phyloP scores from a whole-genome alignment of 2,797 vertebrate genomes.

The Thamnophis elegans region DNA sequence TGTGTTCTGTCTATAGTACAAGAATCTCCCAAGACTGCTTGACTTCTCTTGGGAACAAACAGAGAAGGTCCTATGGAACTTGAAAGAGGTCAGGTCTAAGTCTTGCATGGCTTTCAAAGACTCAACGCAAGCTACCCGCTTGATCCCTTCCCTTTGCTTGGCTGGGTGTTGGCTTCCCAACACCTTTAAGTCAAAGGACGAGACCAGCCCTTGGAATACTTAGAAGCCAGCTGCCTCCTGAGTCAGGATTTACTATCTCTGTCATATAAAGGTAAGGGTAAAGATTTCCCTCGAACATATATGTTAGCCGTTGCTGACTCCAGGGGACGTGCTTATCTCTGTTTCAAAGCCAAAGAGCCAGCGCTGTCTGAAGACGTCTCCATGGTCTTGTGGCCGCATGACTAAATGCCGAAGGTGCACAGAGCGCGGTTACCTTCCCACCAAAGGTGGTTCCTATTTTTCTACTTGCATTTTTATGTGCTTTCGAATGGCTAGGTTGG shows the following conservation, averaged over 20 bases:
- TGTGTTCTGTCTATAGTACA: background rate
- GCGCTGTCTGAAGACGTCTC: too few relatives aligned
- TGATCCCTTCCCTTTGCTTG: background rate
- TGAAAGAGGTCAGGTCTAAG: background rate
- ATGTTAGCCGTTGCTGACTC: too few relatives aligned
- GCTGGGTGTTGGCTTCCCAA: background rate
- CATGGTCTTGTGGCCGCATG: too few relatives aligned
- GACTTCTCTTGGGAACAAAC: background rate
- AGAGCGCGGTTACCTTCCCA: too few relatives aligned
- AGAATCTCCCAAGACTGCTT: background rate
- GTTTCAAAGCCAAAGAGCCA: too few relatives aligned
- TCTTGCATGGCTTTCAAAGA: background rate
- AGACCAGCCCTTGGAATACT: background rate
- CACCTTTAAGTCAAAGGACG: background rate
- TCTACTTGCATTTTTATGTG: too few relatives aligned
- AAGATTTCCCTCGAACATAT: too few relatives aligned
- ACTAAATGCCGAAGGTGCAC: too few relatives aligned
- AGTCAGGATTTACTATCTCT: constrained; percentile 53
- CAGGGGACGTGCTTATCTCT: too few relatives aligned
- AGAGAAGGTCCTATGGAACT: background rate
- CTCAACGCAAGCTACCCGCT: background rate
- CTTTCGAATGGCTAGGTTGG: too few relatives aligned
- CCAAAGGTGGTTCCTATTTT: too few relatives aligned
- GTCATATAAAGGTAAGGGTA: too few relatives aligned
- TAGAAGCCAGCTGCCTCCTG: constrained; percentile 48